Conservation (phyloP, 2,797 vertebrate species). For the Tamandua tetradactyla region DNA sequence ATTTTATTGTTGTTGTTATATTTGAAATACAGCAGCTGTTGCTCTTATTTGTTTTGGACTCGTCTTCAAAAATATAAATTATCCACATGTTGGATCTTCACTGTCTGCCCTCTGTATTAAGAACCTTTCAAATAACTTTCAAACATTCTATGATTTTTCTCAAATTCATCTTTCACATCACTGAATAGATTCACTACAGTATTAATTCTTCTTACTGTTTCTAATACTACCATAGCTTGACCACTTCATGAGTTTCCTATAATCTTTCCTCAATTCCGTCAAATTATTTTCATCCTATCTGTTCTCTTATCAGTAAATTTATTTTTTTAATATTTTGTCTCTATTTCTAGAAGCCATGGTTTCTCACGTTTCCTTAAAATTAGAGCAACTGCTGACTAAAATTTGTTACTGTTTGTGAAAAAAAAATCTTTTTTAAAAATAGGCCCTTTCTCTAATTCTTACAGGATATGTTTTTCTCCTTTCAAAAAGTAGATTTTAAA, state of each 20-base stretch:
- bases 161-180: background rate
- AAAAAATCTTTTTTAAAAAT: background rate
- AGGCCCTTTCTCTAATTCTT: background rate
- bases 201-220: background rate
- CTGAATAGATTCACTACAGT: background rate
- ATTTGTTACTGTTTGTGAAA: conserved; percentile 23
- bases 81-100: background rate
- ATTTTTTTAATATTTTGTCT: background rate
- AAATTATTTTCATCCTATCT: background rate
- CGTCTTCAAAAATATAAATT: conserved; percentile 9
- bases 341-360: background rate
- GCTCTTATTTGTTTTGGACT: background rate
- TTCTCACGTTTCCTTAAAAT: conserved; percentile 15
- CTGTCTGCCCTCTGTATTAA: background rate
- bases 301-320: background rate
- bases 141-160: background rate
- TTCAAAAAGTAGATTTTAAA: background rate
- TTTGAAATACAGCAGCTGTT: conserved; percentile 34
- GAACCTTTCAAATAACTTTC: background rate
- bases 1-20: background rate
- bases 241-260: background rate
- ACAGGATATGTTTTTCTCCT: background rate
- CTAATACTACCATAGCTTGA: background rate
- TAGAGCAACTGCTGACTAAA: conserved; percentile 28
- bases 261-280: background rate